Conservation (phyloP, 2,113 vertebrate species). For the Aldabrachelys gigantea region DNA sequence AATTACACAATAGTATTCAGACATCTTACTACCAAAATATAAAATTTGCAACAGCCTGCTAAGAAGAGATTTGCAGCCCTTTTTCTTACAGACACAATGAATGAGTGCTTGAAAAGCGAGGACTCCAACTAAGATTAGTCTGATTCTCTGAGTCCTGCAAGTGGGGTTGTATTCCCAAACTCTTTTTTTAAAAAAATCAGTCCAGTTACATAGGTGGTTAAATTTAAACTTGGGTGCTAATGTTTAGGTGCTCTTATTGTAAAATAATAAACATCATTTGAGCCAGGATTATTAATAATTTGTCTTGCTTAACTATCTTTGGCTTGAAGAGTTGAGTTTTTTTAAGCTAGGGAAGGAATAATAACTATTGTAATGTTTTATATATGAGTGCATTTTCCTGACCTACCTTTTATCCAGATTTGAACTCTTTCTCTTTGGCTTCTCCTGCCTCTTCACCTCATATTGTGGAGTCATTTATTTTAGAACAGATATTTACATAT, state of each 20-base stretch:
- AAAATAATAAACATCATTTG: neutral
- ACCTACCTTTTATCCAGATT: neutral
- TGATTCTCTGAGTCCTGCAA: neutral
- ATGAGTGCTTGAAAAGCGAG: neutral
- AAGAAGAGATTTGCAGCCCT: neutral
- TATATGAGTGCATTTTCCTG: neutral
- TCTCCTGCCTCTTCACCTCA: neutral
- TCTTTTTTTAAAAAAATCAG: neutral
- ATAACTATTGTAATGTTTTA: neutral
- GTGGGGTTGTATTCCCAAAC: neutral
- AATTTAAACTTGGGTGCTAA: neutral
- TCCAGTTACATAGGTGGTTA: neutral
- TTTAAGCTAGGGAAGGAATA: neutral
- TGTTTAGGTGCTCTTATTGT: neutral
- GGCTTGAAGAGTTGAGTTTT: neutral
- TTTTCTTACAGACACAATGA: neutral
- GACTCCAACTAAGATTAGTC: fast-evolving
- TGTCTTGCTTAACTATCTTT: neutral
- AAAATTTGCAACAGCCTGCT: neutral
- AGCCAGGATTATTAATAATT: neutral
- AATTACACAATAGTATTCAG: neutral
- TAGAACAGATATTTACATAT: neutral
- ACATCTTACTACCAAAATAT: neutral
- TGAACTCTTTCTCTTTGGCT: neutral
- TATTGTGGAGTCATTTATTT: neutral